Conservation (phyloP, 2,113 vertebrate genomes). For the Xerus inauris region DNA sequence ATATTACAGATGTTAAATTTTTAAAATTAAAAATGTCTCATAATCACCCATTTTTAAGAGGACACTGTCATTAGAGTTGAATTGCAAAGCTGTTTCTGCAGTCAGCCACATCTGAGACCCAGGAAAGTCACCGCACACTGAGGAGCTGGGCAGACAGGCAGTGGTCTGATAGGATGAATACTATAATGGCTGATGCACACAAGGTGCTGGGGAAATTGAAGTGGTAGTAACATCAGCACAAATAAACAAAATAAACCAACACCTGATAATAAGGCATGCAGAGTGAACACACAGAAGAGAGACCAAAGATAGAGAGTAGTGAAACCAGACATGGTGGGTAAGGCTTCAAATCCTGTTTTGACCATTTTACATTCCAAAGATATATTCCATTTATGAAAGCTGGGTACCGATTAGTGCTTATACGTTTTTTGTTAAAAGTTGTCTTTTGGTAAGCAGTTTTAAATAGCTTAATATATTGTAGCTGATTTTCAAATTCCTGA, state of each 20-base stretch:
- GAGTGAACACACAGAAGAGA: neutral
- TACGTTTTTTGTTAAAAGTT: neutral
- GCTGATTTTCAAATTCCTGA: constrained; percentile 28
- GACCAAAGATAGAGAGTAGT: neutral
- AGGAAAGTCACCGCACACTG: neutral
- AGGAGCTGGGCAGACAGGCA: neutral
- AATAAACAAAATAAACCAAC: neutral
- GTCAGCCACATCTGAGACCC: neutral
- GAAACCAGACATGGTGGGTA: neutral
- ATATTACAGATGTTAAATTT: neutral
- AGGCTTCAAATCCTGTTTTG: neutral
- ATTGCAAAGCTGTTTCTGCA: neutral
- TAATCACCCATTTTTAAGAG: neutral
- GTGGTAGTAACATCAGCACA: neutral
- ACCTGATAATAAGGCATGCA: neutral
- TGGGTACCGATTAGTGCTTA: neutral
- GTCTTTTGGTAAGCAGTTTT: neutral
- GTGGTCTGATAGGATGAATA: no score
- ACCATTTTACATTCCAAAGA: neutral
- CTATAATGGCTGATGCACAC: fast-evolving
- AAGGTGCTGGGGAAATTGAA: no score
- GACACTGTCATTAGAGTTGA: neutral
- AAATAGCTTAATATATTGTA: neutral
- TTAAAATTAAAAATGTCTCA: neutral
- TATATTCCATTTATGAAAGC: neutral